phyloP scores from a whole-genome alignment of 2,113 vertebrate species.

The Oryzias javanicus region DNA sequence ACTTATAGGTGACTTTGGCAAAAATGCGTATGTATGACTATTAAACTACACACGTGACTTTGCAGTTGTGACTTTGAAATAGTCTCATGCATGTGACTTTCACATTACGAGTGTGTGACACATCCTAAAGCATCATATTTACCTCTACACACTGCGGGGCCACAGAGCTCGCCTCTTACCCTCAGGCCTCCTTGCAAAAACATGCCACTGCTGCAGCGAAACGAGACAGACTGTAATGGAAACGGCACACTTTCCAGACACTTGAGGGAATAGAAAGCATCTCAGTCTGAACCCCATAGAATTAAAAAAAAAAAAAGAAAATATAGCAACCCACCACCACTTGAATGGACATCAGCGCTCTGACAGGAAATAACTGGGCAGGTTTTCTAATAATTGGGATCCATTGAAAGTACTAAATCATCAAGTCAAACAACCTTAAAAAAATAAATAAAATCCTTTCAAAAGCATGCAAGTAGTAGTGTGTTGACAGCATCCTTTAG shows the following conservation, averaged over 20 bases:
- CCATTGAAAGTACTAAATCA: constrained; percentile 50
- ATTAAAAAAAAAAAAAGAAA: constrained; percentile 37
- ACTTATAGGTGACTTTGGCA: too few species aligned
- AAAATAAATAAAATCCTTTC: background rate
- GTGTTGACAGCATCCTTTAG: background rate
- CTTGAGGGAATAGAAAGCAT: constrained; percentile 75
- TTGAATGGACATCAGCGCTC: constrained; percentile 33
- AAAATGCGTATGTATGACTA: too few species aligned
- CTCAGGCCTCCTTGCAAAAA: constrained; percentile 69
- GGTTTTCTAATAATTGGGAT: constrained; percentile 46
- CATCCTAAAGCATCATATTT: too few species aligned
- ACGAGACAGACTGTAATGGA: constrained; percentile 69
- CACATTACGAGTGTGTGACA: too few species aligned
- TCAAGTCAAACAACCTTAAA: constrained; percentile 14
- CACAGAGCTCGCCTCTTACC: constrained; percentile 33
- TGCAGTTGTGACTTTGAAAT: too few species aligned
- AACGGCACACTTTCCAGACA: constrained; percentile 81
- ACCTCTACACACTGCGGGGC: constrained; percentile 4
- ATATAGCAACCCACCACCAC: constrained; percentile 20
- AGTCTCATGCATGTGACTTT: too few species aligned
- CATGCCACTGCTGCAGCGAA: constrained; percentile 63
- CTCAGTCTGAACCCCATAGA: constrained; percentile 71
- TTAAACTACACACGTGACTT: too few species aligned
- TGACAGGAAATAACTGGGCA: constrained; percentile 58
- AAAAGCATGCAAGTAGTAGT: background rate